These are phyloP conservation scores for Lepidochitona cinerea DNA, from an alignment of 2,888 invertebrate genomes.

Conservation along the genomic window DNA sequence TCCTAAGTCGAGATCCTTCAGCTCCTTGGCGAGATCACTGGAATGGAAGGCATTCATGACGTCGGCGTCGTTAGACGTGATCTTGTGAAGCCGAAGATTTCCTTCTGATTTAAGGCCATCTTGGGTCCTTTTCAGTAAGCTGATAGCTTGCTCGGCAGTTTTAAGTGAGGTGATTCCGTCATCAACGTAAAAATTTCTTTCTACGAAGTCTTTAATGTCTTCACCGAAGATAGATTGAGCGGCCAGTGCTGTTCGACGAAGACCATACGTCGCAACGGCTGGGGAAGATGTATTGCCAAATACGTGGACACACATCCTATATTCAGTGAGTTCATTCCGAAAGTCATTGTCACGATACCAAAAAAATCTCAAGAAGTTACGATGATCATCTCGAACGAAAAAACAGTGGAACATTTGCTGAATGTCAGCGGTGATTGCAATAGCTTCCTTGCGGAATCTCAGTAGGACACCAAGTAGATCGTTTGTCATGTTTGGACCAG, in stretches of 20 bases:
- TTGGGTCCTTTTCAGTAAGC: conserved; percentile 30
- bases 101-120: conserved; percentile 22
- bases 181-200: conserved; percentile 36
- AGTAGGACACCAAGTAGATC: no score
- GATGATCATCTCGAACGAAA: conserved; percentile 10
- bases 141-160: conserved; percentile 17
- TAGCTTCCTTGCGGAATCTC: no score
- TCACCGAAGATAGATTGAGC: conserved; percentile 2
- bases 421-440: conserved; percentile 20
- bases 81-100: conserved; percentile 36
- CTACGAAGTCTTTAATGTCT: conserved; percentile 28
- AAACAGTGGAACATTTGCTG: conserved; percentile 25
- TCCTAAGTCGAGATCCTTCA: conserved; percentile 29
- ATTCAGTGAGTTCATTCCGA: conserved; percentile 14
- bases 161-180: conserved; percentile 30
- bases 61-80: conserved; percentile 32
- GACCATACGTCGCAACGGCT: conserved; percentile 15
- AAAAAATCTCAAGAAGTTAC: conserved; percentile 14
- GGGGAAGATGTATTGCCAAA: conserved; percentile 25
- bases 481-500: no score
- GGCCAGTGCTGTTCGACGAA: conserved; percentile 11
- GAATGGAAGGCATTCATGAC: conserved; percentile 32
- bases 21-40: conserved; percentile 32
- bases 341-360: conserved; percentile 18
- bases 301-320: conserved; percentile 24